Evolutionary conservation across 2,888 invertebrate genomes (phyloP), one percentile per base, ranked within the genome.

Genomic region (Scrobipalpa atriplicella): DNA sequence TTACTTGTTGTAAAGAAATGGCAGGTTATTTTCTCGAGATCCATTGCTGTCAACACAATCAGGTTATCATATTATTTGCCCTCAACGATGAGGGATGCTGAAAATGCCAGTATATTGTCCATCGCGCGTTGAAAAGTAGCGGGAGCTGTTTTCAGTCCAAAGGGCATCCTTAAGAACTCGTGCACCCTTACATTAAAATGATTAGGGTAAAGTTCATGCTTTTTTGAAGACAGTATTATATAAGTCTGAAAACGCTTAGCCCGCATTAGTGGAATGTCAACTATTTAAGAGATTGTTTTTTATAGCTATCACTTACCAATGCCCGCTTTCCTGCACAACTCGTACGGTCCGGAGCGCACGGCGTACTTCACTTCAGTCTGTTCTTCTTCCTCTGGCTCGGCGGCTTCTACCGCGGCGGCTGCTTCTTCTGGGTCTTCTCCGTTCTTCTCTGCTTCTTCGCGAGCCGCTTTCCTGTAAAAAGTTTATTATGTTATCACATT

Each of bases 311-410:
- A 78, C 84, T 81, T 72, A 94, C 95, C 95, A 11, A 98, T 94
- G 29, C 98, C 98, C 2, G 97, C 97, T 82, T 96, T 96, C 65
- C 95, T 93, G 78, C 98, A 98, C 72, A 98, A 94, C 51, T 96
- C 95, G 81, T 99, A 99, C 0, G 98, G 96, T 1, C 98, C 98
- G 56, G 96, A 96, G 68, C 98, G 93, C 64, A 96, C 95, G 0
- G 98, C 97, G 78, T 97, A 97, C 83, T 98, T 98, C 36, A 98
- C 93, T 1, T 94, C 94, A 8, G 94, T 93, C 0, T 89, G 85
- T 47, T 94, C 94, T 0, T 94, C 94, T 0, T 94, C 93, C 0
- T 94, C 94, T 0, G 93, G 93, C 47, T 93, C 93, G 0, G 90
- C 89, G 0, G 90, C 92, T 54, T 89, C 92, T 19, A 93, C 92